These are phyloP conservation scores for Dendrocincla tyrannina DNA, from an alignment of 2,797 vertebrate species.

Conservation along the genomic window DNA sequence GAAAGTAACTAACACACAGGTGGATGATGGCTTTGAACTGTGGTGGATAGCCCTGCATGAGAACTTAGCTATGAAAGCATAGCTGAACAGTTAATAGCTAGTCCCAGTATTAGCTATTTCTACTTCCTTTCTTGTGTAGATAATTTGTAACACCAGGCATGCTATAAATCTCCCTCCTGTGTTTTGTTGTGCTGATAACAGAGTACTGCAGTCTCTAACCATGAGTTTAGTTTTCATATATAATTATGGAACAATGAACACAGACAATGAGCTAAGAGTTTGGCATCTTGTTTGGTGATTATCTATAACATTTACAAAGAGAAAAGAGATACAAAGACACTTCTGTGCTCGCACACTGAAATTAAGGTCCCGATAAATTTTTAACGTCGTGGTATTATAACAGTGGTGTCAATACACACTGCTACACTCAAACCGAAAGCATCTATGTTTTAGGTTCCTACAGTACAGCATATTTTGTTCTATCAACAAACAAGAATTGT, in stretches of 20 bases:
- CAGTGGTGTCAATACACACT: not conserved
- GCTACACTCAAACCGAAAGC: not conserved
- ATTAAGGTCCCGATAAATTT: not conserved
- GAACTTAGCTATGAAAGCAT: not conserved
- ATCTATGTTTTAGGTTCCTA: not conserved
- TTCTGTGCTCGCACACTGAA: not conserved
- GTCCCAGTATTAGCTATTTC: not conserved
- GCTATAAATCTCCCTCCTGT: conserved; percentile 1
- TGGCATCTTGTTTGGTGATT: conserved; percentile 53
- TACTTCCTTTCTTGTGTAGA: not conserved
- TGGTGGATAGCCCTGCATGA: not conserved
- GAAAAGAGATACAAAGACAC: not conserved
- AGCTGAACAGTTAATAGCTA: not conserved
- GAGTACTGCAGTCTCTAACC: not conserved
- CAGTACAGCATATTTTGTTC: not conserved
- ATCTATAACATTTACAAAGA: not conserved
- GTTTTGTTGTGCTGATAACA: conserved; percentile 31
- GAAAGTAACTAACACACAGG: not conserved
- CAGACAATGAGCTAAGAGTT: conserved; percentile 23
- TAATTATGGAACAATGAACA: conserved; percentile 37
- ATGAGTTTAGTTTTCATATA: conserved; percentile 33
- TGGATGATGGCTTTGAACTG: not conserved
- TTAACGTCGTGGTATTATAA: not conserved
- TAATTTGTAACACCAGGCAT: conserved; percentile 6
- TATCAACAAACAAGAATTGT: not conserved